Conservation (phyloP, 1,140 invertebrate species). For the Drosophila subobscura region DNA sequence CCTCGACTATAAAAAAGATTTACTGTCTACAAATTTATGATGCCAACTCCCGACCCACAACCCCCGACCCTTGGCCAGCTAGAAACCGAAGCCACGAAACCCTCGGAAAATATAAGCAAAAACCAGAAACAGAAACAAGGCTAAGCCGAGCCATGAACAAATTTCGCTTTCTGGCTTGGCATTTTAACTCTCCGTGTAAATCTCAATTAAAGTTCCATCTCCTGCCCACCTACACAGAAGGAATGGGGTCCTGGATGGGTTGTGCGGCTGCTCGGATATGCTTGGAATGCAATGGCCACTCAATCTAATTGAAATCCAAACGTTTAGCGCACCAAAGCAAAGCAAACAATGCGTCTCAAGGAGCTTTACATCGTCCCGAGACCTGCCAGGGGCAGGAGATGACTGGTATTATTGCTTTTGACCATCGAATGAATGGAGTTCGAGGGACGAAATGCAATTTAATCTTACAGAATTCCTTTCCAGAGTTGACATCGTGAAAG, state of each 20-base stretch:
- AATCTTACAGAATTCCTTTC: neutral
- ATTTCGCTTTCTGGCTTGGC: conserved; percentile 49
- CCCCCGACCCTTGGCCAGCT: conserved; percentile 4
- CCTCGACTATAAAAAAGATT: conserved; percentile 71
- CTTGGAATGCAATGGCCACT: conserved; percentile 56
- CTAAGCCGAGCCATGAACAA: conserved; percentile 52
- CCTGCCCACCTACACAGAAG: conserved; percentile 16
- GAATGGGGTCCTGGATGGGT: neutral
- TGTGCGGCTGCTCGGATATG: conserved; percentile 37
- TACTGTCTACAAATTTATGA: conserved; percentile 72
- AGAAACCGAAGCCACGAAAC: too few species aligned
- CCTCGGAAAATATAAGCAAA: too few species aligned
- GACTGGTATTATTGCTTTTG: neutral
- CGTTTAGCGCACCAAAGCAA: conserved; percentile 40
- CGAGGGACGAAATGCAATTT: neutral
- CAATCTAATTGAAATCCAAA: conserved; percentile 70
- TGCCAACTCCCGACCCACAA: conserved; percentile 17
- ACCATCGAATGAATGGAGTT: neutral
- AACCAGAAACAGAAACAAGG: conserved; percentile 48
- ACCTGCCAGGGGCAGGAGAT: conserved; percentile 6
- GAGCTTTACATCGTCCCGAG: neutral
- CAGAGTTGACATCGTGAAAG: neutral
- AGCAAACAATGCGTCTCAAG: conserved; percentile 41
- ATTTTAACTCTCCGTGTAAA: conserved; percentile 73
- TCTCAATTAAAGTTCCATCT: conserved; percentile 71